Percentiles rank a stretch among this genome's conserved stretches.
These are phyloP conservation scores for Hetaerina titia DNA, from an alignment of 2,888 invertebrate genomes.

Conservation along the genomic window DNA sequence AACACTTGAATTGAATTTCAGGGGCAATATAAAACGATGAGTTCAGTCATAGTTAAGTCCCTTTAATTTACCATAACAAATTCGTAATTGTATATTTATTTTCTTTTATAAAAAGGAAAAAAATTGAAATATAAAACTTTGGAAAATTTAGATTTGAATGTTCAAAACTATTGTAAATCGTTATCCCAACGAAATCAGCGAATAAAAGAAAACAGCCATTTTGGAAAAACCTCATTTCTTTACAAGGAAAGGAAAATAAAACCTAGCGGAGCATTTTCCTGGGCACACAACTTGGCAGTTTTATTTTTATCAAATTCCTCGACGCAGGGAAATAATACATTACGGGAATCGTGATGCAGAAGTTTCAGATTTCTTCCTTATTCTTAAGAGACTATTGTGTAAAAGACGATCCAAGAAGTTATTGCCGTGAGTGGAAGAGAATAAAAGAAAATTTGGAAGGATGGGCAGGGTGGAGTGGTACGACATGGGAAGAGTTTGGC, in stretches of 20 bases:
- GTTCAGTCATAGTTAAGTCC: too few species aligned
- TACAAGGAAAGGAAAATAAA: not conserved
- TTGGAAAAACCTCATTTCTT: not conserved
- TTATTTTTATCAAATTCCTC: not conserved
- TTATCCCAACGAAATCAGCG: too few species aligned
- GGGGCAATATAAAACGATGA: too few species aligned
- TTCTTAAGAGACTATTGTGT: slow-evolving; percentile 17
- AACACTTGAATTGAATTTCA: too few species aligned
- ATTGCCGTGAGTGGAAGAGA: not conserved
- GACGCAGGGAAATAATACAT: not conserved
- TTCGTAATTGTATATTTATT: too few species aligned
- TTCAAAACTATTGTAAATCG: too few species aligned
- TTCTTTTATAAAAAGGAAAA: too few species aligned
- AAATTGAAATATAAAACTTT: too few species aligned
- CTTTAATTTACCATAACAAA: too few species aligned
- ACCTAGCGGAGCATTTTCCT: not conserved
- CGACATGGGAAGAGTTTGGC: not conserved
- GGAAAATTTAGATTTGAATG: too few species aligned
- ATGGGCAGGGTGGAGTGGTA: not conserved
- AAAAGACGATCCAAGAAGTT: slow-evolving; percentile 27
- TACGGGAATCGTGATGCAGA: slow-evolving; percentile 11
- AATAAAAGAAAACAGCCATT: not conserved
- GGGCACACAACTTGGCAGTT: not conserved
- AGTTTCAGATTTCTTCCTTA: not conserved
- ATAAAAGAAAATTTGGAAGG: not conserved